Percentiles rank a stretch among this genome's conserved stretches.
phyloP scores from a whole-genome alignment of 2,113 vertebrate genomes.

The Erinaceus europaeus region DNA sequence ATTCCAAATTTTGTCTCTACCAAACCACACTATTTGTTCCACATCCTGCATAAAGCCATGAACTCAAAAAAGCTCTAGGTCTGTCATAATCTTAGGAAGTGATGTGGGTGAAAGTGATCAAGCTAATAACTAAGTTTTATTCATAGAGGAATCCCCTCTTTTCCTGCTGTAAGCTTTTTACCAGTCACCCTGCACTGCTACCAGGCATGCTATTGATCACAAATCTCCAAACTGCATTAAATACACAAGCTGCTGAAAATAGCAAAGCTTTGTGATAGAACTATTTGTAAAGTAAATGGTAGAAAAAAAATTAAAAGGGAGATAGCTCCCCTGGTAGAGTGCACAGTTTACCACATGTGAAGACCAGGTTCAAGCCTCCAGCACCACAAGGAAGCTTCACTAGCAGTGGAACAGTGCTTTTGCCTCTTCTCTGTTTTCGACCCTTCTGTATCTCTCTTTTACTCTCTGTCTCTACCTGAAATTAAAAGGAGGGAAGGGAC shows the following conservation, averaged over 20 bases:
- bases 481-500: no score
- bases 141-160: neutral
- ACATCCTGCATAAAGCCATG: neutral
- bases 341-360: no score
- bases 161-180: neutral
- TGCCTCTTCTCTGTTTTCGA: no score
- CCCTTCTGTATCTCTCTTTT: no score
- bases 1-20: conserved; percentile 9
- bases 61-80: neutral
- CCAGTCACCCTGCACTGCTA: no score
- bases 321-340: no score
- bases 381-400: no score
- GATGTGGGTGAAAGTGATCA: neutral
- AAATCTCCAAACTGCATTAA: neutral
- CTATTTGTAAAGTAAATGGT: no score
- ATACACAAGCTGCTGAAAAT: neutral
- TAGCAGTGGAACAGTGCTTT: no score
- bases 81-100: neutral
- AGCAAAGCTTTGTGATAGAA: neutral
- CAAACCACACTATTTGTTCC: neutral
- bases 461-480: no score
- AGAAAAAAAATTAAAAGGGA: no score
- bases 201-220: neutral
- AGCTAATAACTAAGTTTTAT: neutral
- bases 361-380: no score